Conservation (phyloP, 2,113 vertebrate genomes). For the Erpornis zantholeuca region DNA sequence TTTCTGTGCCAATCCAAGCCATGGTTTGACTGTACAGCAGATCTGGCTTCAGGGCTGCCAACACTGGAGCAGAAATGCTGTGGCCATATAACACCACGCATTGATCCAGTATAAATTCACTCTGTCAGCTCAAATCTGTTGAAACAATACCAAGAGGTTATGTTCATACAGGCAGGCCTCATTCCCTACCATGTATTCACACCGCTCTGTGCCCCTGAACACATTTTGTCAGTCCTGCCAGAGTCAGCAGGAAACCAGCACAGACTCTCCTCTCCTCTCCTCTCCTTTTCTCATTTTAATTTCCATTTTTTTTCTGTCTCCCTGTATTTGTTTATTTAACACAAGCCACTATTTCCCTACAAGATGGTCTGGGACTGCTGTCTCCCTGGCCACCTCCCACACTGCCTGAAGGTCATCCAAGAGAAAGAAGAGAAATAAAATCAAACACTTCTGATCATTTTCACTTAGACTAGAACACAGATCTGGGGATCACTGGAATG, state of each 20-base stretch:
- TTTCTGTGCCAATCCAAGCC: not conserved
- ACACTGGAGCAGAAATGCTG: not conserved
- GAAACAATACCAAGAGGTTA: not conserved
- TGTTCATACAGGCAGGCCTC: not conserved
- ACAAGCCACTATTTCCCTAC: not conserved
- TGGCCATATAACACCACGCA: not conserved
- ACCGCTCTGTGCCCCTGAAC: not conserved
- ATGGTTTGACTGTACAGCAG: not conserved
- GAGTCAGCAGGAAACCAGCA: not conserved
- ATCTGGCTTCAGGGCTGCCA: not conserved
- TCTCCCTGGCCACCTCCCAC: not conserved
- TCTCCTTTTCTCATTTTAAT: not conserved
- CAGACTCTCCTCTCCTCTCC: too few relatives aligned
- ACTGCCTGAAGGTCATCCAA: not conserved
- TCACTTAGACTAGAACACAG: not conserved
- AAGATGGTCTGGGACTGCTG: rapidly evolving
- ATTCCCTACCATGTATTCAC: rapidly evolving
- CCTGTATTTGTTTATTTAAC: not conserved
- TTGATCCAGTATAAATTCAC: not conserved
- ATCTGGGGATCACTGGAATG: not conserved
- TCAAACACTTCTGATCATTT: not conserved
- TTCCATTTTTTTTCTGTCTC: not conserved
- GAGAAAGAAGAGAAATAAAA: not conserved
- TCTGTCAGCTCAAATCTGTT: not conserved
- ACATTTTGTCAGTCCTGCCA: not conserved